Conservation (phyloP, 2,888 invertebrate species). For the Caenorhabditis macrosperma region DNA sequence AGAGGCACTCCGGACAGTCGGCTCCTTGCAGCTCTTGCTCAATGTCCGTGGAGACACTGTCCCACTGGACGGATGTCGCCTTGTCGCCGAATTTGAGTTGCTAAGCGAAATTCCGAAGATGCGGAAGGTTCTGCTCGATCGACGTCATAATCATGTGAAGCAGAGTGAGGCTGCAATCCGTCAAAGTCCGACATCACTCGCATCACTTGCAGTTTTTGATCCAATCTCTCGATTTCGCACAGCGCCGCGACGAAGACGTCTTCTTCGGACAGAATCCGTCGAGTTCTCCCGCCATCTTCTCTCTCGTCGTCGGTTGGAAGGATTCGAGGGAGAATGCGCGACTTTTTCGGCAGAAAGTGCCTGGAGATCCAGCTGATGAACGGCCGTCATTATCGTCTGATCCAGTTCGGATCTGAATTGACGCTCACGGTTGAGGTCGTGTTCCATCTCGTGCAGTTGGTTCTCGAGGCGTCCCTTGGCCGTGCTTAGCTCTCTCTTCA, state of each 20-base stretch:
- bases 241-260: conserved; percentile 82
- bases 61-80: conserved; percentile 84
- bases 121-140: conserved; percentile 91
- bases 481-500: conserved; percentile 89
- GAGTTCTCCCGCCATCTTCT: conserved; percentile 86
- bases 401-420: conserved; percentile 70
- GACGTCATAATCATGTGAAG: conserved; percentile 96
- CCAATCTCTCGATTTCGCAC: conserved; percentile 93
- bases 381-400: conserved; percentile 81
- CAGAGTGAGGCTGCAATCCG: conserved; percentile 93
- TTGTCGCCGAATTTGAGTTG: conserved; percentile 96
- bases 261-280: conserved; percentile 93
- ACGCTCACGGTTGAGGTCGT: conserved; percentile 73
- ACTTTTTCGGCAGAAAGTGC: conserved; percentile 86
- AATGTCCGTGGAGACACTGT: conserved; percentile 91
- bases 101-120: conserved; percentile 91
- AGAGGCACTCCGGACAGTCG: conserved; percentile 70
- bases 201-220: conserved; percentile 95
- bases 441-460: conserved; percentile 91
- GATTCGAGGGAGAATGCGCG: conserved; percentile 95
- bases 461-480: conserved; percentile 96
- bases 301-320: conserved; percentile 98
- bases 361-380: conserved; percentile 88
- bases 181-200: conserved; percentile 96
- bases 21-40: conserved; percentile 87